Base-by-base conservation (phyloP, 2,113 vertebrate genomes). In the Solea senegalensis region DNA sequence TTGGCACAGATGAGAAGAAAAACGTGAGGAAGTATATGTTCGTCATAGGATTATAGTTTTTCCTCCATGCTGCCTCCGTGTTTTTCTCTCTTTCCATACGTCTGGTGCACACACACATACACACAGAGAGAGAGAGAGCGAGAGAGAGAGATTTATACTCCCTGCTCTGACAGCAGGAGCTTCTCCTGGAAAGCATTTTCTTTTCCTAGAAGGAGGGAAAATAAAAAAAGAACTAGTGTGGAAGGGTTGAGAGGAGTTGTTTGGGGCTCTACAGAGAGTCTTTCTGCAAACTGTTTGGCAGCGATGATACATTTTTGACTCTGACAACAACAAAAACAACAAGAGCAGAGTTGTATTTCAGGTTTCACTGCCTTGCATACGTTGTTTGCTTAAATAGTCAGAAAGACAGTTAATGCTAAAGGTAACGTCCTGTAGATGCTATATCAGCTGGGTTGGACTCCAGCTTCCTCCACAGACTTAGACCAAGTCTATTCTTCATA, bases 131-230 rank as follows among this genome's bases (percentile, higher is more conserved):
- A 55, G 41, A 60, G 13, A 72, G 12, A 55, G 41, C 57, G 21
- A 21, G 21, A 21, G 21, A 21, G 13, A 74, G 12, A 55, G 41
- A 60, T 46, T 52, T 46, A 27, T n/a, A 54, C 12, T 8, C 63
- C 41, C 63, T 11, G 9, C 4, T 26, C 11, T 12, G 11, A 56
- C 60, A 56, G 52, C 28, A 12, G 52, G 64, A 64, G 28, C 49
- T 10, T 8, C 34, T 86, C 70, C 51, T 78, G 66, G 83, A 89
- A 89, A 80, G 61, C 28, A 2, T 48, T 75, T 61, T 66, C 26
- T 4, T 83, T 91, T 89, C 81, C 69, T 82, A 76, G 83, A 90
- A 83, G 46, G 69, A 75, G 34, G 9, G 7, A 43, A 52, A 26
- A 27, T 14, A 11, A 52, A 27, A n/a, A 64, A 64, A 77, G 73